Conservation (phyloP, 2,113 vertebrate genomes). For the Nibea albiflora region DNA sequence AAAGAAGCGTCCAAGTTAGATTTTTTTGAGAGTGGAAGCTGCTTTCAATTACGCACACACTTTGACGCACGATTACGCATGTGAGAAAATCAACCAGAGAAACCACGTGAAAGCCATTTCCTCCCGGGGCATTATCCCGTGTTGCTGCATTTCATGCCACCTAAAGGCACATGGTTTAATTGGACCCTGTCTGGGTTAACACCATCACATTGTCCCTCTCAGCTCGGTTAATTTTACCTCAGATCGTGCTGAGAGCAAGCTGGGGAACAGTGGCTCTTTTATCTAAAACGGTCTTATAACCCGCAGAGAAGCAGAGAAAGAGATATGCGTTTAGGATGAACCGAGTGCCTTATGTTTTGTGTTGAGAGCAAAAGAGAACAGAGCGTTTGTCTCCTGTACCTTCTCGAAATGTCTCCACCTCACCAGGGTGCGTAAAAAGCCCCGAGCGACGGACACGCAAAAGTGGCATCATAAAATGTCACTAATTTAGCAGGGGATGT, state of each 20-base stretch:
- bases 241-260: constrained; percentile 59
- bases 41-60: background rate
- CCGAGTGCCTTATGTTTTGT: constrained; percentile 34
- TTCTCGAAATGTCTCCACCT: constrained; percentile 29
- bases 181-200: constrained; percentile 11
- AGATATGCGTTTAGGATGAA: constrained; percentile 30
- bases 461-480: background rate
- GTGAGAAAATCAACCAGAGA: background rate
- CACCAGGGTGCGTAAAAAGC: constrained; percentile 41
- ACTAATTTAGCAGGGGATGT: background rate
- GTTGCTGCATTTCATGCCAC: constrained; percentile 38
- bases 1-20: background rate
- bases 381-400: constrained; percentile 47
- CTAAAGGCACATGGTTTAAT: constrained; percentile 28
- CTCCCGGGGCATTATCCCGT: background rate
- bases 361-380: constrained; percentile 29
- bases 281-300: constrained; percentile 38
- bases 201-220: constrained; percentile 59
- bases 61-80: background rate
- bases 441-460: constrained; percentile 8
- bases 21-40: background rate
- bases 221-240: constrained; percentile 51
- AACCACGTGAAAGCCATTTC: background rate
- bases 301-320: constrained; percentile 49
- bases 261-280: constrained; percentile 64